Evolutionary conservation across 1,140 invertebrate species (phyloP), one percentile per base, ranked within the genome.

Genomic region (Lordiphosa collinella): DNA sequence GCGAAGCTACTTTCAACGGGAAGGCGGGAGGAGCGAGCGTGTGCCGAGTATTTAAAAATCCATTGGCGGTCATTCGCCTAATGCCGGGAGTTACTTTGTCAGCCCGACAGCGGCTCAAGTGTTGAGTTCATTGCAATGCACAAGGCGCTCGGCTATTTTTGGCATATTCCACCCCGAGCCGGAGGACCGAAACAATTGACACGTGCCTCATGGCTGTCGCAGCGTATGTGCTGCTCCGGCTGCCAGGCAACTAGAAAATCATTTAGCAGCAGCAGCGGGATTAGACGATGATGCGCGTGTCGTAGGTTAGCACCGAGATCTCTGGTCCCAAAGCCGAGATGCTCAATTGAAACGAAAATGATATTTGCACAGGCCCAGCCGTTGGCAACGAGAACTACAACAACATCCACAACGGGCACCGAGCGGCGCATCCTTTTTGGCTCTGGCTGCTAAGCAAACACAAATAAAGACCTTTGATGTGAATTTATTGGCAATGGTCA

Each of bases 381-480:
- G 29, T 40, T 44, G 69, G 56, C 71, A 29, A 37, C 16, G 46
- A 34, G 43, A 25, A 25, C 22, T 7, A 25, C 22, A 25, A 25
- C 22, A 25, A 25, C 22, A 25, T 35, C 25, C 11, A 5, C 9
- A 29, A 40, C 32, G 31, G 16, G 43, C 46, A 7, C 18, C 48
- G 34, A 51, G 53, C 38, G 31, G 58, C 58, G 63, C 78, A 82
- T 84, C 79, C 78, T 82, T 84, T 84, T 84, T 71, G 79, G 63
- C 54, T 56, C 38, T 48, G 34, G 67, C 73, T 84, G 63, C 79
- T 84, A 69, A 73, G 78, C 78, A 84, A 84, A 84, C 70, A 84
- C 79, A 84, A 84, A 84, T 84, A 84, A 84, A 84, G 79, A 84
- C 78, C 78, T 84, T 84, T 78, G 79, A 85, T 85, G 79, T 84